phyloP scores from a whole-genome alignment of 1,140 invertebrate genomes.

The Drosophila pseudoobscura region DNA sequence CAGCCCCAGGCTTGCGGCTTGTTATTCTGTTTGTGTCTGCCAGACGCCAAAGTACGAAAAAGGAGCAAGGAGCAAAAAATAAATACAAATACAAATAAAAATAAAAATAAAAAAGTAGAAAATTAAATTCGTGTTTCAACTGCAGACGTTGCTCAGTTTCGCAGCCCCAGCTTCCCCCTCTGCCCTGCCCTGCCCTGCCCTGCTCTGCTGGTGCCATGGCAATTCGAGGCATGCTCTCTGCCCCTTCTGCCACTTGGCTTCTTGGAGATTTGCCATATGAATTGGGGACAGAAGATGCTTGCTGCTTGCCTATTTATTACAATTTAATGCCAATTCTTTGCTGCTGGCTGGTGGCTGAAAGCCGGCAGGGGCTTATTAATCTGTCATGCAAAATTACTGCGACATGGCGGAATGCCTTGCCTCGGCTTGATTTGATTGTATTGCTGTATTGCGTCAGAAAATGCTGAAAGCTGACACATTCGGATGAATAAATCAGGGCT shows the following conservation, averaged over 20 bases:
- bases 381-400: slow-evolving; percentile 49
- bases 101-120: slow-evolving; percentile 67
- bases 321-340: slow-evolving; percentile 67
- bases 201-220: slow-evolving; percentile 29
- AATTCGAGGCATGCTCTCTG: slow-evolving; percentile 16
- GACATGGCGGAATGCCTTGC: slow-evolving; percentile 32
- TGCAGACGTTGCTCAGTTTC: slow-evolving; percentile 67
- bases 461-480: slow-evolving; percentile 25
- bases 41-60: slow-evolving; percentile 34
- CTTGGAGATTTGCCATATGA: slow-evolving; percentile 35
- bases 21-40: slow-evolving; percentile 59
- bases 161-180: background rate
- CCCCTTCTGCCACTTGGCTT: slow-evolving; percentile 25
- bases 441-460: slow-evolving; percentile 30
- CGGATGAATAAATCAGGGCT: slow-evolving; percentile 15
- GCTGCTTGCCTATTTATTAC: slow-evolving; percentile 66
- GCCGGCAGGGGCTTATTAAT: slow-evolving; percentile 37
- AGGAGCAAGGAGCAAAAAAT: slow-evolving; percentile 8
- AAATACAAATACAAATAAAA: slow-evolving; percentile 48
- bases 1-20: slow-evolving; percentile 56
- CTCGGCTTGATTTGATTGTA: slow-evolving; percentile 11
- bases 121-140: slow-evolving; percentile 78
- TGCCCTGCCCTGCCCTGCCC: no score
- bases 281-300: slow-evolving; percentile 26
- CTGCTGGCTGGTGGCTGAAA: background rate